Conservation (phyloP, 2,888 invertebrate species). For the Caenorhabditis zanzibari region DNA sequence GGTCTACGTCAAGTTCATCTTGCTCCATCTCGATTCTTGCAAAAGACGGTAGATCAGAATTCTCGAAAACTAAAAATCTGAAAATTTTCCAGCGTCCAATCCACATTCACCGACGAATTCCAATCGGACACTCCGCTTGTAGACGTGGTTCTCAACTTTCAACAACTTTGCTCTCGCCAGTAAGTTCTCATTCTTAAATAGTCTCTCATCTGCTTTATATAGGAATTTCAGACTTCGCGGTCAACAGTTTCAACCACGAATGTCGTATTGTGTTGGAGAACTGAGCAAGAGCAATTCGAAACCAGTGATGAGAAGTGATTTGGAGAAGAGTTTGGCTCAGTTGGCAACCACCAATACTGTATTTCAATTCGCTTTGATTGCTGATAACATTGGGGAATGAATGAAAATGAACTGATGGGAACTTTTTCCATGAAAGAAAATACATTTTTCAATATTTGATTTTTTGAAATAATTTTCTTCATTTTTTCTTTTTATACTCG, state of each 20-base stretch:
- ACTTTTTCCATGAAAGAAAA: too few species aligned
- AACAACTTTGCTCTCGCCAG: conserved; percentile 33
- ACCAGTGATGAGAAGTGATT: conserved; percentile 21
- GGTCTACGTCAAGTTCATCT: conserved; percentile 51
- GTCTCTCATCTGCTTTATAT: too few species aligned
- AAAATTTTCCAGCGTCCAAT: conserved; percentile 25
- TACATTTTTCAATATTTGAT: too few species aligned
- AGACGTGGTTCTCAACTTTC: conserved; percentile 43
- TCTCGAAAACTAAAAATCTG: background rate
- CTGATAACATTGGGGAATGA: conserved; percentile 14
- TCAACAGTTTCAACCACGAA: conserved; percentile 33
- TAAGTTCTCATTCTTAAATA: background rate
- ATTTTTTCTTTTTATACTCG: too few species aligned
- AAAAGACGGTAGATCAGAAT: conserved; percentile 9
- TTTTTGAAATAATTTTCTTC: too few species aligned
- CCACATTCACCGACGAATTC: conserved; percentile 53
- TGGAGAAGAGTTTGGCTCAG: conserved; percentile 41
- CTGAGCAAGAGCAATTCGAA: conserved; percentile 32
- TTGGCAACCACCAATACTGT: conserved; percentile 24
- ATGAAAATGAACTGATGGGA: too few species aligned
- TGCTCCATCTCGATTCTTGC: conserved; percentile 28
- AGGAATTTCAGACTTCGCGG: conserved; percentile 3
- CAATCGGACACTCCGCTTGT: conserved; percentile 27
- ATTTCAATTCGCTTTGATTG: conserved; percentile 29
- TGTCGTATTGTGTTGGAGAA: conserved; percentile 54